Base-by-base conservation (phyloP, 2,113 vertebrate species). In the Vireo altiloquus region DNA sequence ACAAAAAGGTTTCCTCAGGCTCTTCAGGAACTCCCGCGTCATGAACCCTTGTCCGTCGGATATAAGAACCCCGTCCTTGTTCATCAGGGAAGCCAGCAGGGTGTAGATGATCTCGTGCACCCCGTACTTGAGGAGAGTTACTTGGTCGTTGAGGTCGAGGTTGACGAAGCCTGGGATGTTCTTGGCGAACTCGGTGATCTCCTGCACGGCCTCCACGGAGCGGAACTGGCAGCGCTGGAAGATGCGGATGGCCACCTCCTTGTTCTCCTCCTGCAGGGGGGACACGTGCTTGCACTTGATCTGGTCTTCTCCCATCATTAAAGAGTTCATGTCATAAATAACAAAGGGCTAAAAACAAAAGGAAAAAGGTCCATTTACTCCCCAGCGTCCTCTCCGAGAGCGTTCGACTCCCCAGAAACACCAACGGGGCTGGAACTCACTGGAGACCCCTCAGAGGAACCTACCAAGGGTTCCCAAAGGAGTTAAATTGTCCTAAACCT, bases 1-100 rank as follows among this genome's bases (percentile, higher is more conserved):
- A 96, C 98, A 96, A 92, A 99, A 99, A 84, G 99, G 99, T 97
- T 99, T 99, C 65, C 99, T 98, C 89, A 99, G 98, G 94, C 99
- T 99, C 98, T 99, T 99, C 90, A 99, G 98, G 95, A 99, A 99
- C 95, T 99, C 99, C 39, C 99, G 97, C 0, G 99, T 99, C 99
- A 99, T 99, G 98, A 99, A 99, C 68, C 99, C 99, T 95, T 99
- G 99, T 85, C 99, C 99, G 2, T 99, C 98, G 7, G 99, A 99
- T 85, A 99, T 98, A 59, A 99, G 98, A 59, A 99, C 99, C 46
- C 99, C 99, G 13, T 99, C 99, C 90, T 99, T 99, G 97, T 99
- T 99, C 99, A 99, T 99, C 95, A 99, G 97, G 5, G 99, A 99
- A 2, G 99, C 98, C 98, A 99, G 98, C 98, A 99, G 99, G 25